These are phyloP conservation scores for Hormaphis cornu DNA, from an alignment of 1,140 invertebrate species.

Conservation along the genomic window DNA sequence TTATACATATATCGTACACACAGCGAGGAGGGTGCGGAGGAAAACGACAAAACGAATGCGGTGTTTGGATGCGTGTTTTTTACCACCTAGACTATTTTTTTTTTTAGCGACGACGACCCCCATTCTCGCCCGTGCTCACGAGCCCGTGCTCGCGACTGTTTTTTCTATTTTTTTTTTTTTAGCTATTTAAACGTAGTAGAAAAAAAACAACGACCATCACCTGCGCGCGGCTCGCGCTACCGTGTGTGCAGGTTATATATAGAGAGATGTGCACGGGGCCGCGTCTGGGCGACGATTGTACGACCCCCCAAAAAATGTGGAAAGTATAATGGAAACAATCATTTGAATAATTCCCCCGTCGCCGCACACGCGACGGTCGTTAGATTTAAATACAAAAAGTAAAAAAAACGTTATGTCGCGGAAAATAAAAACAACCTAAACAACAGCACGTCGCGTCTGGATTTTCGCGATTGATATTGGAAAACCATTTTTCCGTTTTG, in stretches of 20 bases:
- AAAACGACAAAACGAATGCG: not conserved
- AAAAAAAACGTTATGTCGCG: too few relatives aligned
- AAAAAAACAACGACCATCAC: conserved; percentile 14
- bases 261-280: not conserved
- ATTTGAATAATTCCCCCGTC: too few relatives aligned
- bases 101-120: not conserved
- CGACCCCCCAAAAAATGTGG: conserved; percentile 2
- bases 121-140: not conserved
- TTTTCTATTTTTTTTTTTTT: conserved; percentile 5
- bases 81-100: conserved; percentile 28
- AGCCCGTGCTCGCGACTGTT: conserved; percentile 14
- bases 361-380: too few relatives aligned
- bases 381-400: too few relatives aligned
- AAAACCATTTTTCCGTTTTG: too few relatives aligned
- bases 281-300: not conserved
- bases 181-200: too few relatives aligned
- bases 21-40: not conserved
- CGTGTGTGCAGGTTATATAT: too few relatives aligned
- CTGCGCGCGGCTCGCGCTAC: not conserved
- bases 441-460: too few relatives aligned
- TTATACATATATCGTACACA: not conserved
- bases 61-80: conserved; percentile 6
- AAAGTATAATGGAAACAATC: too few relatives aligned
- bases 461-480: too few relatives aligned
- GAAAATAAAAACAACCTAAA: too few relatives aligned